A percentile compares a stretch with the other conserved stretches of the same genome.
These are phyloP conservation scores for Muscicapa adusta DNA, from an alignment of 2,113 vertebrate genomes.

Conservation along the genomic window DNA sequence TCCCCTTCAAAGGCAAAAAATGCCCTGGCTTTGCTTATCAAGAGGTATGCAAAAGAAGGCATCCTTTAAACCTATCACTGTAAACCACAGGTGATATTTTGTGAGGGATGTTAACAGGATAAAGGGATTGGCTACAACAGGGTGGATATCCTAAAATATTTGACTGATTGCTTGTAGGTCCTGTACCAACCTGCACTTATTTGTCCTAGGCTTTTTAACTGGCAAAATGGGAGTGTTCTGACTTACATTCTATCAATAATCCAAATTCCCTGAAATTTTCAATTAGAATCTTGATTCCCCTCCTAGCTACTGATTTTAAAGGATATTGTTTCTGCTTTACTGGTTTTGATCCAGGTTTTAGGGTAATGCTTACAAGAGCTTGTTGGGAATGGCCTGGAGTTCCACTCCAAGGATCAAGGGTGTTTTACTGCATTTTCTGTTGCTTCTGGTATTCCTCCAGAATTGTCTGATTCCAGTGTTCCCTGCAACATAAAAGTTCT, in stretches of 20 bases:
- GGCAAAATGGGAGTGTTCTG: not conserved
- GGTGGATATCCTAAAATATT: not conserved
- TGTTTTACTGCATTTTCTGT: not conserved
- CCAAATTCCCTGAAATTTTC: not conserved
- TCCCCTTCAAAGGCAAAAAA: not conserved
- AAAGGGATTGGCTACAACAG: not conserved
- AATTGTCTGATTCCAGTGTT: not conserved
- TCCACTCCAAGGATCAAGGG: not conserved
- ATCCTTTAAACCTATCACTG: not conserved
- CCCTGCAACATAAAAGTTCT: not conserved
- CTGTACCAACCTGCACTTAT: not conserved
- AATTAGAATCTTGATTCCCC: accelerated
- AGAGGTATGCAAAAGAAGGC: not conserved
- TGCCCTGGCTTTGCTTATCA: not conserved
- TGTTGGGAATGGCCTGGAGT: not conserved
- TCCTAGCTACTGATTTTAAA: not conserved
- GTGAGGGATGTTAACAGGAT: not conserved
- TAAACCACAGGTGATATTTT: not conserved
- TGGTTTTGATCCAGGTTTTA: not conserved
- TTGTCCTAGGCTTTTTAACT: not conserved
- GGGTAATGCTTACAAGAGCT: not conserved
- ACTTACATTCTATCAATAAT: not conserved
- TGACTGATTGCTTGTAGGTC: not conserved
- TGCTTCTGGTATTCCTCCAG: not conserved
- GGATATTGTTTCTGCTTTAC: not conserved